Base-by-base conservation (phyloP, 2,888 invertebrate species). In the Eupithecia abbreviata region DNA sequence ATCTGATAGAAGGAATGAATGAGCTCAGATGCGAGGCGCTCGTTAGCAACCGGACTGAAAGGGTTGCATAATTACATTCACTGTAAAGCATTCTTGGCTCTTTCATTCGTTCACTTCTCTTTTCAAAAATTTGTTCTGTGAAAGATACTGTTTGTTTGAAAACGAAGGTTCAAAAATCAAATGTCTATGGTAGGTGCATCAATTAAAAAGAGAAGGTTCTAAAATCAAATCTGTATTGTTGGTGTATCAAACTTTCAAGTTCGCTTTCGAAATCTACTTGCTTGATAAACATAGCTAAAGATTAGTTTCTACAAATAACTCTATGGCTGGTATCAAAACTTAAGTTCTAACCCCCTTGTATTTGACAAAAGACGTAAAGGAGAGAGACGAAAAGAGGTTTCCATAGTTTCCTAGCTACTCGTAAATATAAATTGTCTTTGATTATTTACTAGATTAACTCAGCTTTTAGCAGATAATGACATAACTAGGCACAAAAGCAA, bases 21-120 rank as follows among this genome's bases (percentile, higher is more conserved):
- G 71, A 69, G 73, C 70, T 12, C 65, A 71, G 73, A 75, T 75
- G 77, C 66, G 77, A 10, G 58, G 75, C 73, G 78, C 75, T 78
- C 78, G 78, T 78, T 78, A 78, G 73, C 71, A 78, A 71, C 75
- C n/a, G 70, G 66, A 84, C 82, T 88, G 88, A 90, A 90, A 89
- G 85, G 84, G 83, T 87, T 84, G 85, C 85, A 87, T 91, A 90
- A 90, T 90, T 90, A 89, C 89, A 89, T 90, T 88, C 88, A 81
- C 83, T 83, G 82, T 83, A 83, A 85, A 86, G 85, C 82, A 81
- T 83, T 85, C 85, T 84, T 80, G 79, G 82, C 84, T 78, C 81
- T 74, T 78, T 80, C 80, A 78, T 73, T 89, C 88, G 85, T 84
- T 89, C 87, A 83, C 45, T 71, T 71, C 67, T 74, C 66, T 75